Conservation (phyloP, 2,888 invertebrate species). For the Holacanthella duospinosa region DNA sequence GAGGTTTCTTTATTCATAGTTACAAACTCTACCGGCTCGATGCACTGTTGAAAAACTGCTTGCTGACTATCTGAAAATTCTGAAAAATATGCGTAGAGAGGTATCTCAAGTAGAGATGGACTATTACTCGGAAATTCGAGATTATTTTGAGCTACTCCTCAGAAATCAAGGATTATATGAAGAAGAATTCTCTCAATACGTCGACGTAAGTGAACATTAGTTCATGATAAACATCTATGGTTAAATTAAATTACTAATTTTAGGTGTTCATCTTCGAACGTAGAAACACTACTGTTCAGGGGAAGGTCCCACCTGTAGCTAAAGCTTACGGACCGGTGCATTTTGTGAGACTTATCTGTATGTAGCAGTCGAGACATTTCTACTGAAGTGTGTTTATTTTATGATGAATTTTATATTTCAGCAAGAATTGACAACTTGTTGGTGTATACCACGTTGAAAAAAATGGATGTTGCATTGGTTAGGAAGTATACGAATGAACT, state of each 20-base stretch:
- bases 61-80: constrained; percentile 78
- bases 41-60: constrained; percentile 71
- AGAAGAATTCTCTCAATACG: not conserved
- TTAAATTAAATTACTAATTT: too few species aligned
- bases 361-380: too few species aligned
- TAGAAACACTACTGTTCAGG: too few species aligned
- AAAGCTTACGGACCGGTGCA: not conserved
- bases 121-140: not conserved
- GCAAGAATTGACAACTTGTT: not conserved
- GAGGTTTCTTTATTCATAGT: too few species aligned
- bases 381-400: too few species aligned
- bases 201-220: not conserved
- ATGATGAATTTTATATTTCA: not conserved
- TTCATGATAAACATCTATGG: too few species aligned
- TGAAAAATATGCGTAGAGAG: constrained; percentile 44
- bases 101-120: not conserved
- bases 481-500: not conserved
- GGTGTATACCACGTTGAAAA: not conserved
- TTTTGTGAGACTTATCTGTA: not conserved
- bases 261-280: too few species aligned
- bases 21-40: constrained; percentile 71
- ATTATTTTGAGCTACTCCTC: not conserved
- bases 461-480: not conserved
- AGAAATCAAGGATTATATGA: not conserved
- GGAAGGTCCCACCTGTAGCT: too few species aligned